Percentiles rank a stretch among this genome's conserved stretches.
Conservation (phyloP, 2,888 invertebrate species). For the Lordiphosa andalusiaca region DNA sequence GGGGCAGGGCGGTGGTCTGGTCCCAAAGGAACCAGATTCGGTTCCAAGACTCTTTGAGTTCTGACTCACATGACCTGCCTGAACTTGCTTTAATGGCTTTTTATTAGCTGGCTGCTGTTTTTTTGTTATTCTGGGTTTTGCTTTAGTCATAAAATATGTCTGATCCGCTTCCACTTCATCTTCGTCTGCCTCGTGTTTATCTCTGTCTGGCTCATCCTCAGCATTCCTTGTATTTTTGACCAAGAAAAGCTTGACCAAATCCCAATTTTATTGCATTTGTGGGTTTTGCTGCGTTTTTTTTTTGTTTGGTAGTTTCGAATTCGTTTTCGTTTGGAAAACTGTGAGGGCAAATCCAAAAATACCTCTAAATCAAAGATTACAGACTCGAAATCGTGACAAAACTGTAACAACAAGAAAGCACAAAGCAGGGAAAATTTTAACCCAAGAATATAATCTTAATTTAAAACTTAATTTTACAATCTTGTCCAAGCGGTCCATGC, state of each 20-base stretch:
- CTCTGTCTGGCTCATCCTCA: slow-evolving; percentile 16
- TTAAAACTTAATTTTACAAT: no score
- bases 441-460: no score
- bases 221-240: no score
- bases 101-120: slow-evolving; percentile 43
- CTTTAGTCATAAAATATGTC: slow-evolving; percentile 36
- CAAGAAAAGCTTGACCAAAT: slow-evolving; percentile 1
- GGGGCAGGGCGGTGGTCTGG: slow-evolving; percentile 9
- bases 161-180: slow-evolving; percentile 7
- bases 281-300: neutral
- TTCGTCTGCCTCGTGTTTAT: slow-evolving; percentile 10
- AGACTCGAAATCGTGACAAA: no score
- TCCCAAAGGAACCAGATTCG: slow-evolving; percentile 9
- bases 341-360: slow-evolving; percentile 18
- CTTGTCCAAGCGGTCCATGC: no score
- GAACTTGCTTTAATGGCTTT: slow-evolving; percentile 69
- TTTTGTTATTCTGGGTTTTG: slow-evolving; percentile 30
- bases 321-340: slow-evolving; percentile 39
- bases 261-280: slow-evolving; percentile 8
- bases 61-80: slow-evolving; percentile 74
- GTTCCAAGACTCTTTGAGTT: slow-evolving; percentile 11
- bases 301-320: slow-evolving; percentile 6
- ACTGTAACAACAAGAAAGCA: no score
- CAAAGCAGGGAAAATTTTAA: no score
- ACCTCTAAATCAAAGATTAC: no score